These are phyloP conservation scores for Minunthozetes semirufus DNA, from an alignment of 2,888 invertebrate genomes.

Conservation along the genomic window DNA sequence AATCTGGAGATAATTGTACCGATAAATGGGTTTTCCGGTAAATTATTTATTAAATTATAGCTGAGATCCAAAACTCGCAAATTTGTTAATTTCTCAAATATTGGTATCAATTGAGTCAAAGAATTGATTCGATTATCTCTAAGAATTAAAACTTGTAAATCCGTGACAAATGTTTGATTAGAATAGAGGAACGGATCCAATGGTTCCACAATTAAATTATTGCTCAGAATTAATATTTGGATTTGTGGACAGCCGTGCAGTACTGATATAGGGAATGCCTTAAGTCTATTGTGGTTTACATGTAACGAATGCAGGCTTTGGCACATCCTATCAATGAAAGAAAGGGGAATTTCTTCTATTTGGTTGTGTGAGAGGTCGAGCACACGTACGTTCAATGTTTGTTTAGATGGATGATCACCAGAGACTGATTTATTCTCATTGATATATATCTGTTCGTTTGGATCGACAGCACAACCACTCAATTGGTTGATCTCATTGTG, in stretches of 20 bases:
- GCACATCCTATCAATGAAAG: slow-evolving; percentile 59
- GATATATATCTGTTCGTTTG: not conserved
- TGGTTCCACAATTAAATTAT: slow-evolving; percentile 28
- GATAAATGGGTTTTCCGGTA: slow-evolving; percentile 63
- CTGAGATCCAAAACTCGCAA: slow-evolving; percentile 65
- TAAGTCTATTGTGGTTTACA: slow-evolving; percentile 66
- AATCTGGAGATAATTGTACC: slow-evolving; percentile 38
- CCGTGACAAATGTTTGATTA: slow-evolving; percentile 13
- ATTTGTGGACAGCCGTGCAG: slow-evolving; percentile 29
- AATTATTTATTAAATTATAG: slow-evolving; percentile 59
- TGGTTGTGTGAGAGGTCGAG: slow-evolving; percentile 66
- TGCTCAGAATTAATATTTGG: slow-evolving; percentile 30
- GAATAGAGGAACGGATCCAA: not conserved
- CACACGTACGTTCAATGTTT: slow-evolving; percentile 37
- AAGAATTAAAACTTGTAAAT: slow-evolving; percentile 28
- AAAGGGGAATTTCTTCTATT: slow-evolving; percentile 57
- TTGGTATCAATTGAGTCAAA: not conserved
- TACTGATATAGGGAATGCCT: slow-evolving; percentile 57
- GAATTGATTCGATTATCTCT: slow-evolving; percentile 19
- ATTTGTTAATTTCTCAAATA: slow-evolving; percentile 44
- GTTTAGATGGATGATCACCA: slow-evolving; percentile 15
- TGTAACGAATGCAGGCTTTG: slow-evolving; percentile 60
- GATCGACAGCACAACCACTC: slow-evolving; percentile 24
- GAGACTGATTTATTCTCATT: slow-evolving; percentile 4
- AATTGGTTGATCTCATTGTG: slow-evolving; percentile 58